Conservation (phyloP, 1,140 invertebrate species). For the Tetramorium alpestre region DNA sequence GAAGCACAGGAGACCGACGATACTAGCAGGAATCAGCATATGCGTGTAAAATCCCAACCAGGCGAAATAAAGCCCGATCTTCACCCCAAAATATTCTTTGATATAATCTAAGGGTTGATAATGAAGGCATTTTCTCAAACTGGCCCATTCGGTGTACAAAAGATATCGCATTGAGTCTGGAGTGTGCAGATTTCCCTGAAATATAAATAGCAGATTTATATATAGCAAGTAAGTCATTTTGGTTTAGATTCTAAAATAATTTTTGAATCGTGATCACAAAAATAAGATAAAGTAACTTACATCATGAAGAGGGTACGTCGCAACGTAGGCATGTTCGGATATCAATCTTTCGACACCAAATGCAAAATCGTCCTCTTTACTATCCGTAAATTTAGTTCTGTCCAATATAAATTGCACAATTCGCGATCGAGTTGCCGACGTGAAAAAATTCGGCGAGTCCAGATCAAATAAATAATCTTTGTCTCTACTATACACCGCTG, state of each 20-base stretch:
- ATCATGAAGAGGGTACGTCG: constrained; percentile 96
- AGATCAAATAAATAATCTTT: constrained; percentile 96
- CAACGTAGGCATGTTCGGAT: constrained; percentile 91
- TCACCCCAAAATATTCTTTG: constrained; percentile 97
- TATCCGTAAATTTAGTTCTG: constrained; percentile 92
- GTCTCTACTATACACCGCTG: constrained; percentile 94
- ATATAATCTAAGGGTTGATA: constrained; percentile 96
- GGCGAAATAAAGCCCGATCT: constrained; percentile 97
- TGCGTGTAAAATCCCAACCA: constrained; percentile 99
- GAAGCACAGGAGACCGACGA: constrained; percentile 94
- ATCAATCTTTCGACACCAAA: constrained; percentile 95
- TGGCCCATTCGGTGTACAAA: constrained; percentile 95
- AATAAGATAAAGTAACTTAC: constrained; percentile 85
- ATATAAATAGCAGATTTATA: constrained; percentile 47
- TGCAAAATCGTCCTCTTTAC: constrained; percentile 89
- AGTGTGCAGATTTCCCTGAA: constrained; percentile 90
- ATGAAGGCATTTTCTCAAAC: constrained; percentile 92
- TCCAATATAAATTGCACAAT: constrained; percentile 97
- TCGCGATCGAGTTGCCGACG: constrained; percentile 92
- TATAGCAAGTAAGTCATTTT: background rate
- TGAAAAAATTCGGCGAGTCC: constrained; percentile 93
- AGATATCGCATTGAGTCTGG: constrained; percentile 91
- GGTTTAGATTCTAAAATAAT: background rate
- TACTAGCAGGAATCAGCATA: constrained; percentile 94
- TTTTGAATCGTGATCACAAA: background rate